Evolutionary conservation across 1,140 invertebrate species (phyloP).

Genomic region (Scylla paramamosain): DNA sequence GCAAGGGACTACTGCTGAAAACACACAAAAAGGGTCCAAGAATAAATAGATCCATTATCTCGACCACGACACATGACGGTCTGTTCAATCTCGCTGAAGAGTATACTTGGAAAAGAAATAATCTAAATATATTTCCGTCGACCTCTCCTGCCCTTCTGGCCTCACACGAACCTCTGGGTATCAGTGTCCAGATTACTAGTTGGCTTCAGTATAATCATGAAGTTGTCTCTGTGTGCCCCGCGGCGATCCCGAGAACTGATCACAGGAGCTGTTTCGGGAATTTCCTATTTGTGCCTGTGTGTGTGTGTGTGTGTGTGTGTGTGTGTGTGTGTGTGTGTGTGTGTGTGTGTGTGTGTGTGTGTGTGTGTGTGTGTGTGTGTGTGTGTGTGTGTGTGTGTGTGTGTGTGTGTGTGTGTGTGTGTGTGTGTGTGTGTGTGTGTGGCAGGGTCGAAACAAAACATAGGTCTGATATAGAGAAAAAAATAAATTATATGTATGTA

Average conservation of each 20-base stretch:
- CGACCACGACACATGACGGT: not conserved
- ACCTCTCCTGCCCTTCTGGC: not conserved
- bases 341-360: conserved; percentile 28
- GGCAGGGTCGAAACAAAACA: not conserved
- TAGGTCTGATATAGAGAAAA: no score
- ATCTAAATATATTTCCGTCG: conserved; percentile 43
- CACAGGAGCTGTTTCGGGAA: not conserved
- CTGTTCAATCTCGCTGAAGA: conserved; percentile 31
- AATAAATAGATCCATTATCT: conserved; percentile 25
- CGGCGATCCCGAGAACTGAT: not conserved
- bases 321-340: conserved; percentile 3
- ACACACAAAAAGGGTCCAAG: not conserved
- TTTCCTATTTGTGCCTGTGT: conserved; percentile 16
- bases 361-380: conserved; percentile 24
- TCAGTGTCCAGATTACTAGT: conserved; percentile 32
- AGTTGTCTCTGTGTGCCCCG: conserved; percentile 30
- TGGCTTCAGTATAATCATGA: conserved; percentile 44
- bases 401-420: conserved; percentile 39
- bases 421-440: not conserved
- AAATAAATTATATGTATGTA: no score
- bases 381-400: conserved; percentile 26
- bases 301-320: conserved; percentile 45
- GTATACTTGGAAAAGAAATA: conserved; percentile 42
- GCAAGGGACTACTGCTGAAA: not conserved
- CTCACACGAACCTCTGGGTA: conserved; percentile 9